Evolutionary conservation across 1,140 invertebrate genomes (phyloP), one percentile per base, ranked within the genome.

Genomic region (Rhysida immarginata): DNA sequence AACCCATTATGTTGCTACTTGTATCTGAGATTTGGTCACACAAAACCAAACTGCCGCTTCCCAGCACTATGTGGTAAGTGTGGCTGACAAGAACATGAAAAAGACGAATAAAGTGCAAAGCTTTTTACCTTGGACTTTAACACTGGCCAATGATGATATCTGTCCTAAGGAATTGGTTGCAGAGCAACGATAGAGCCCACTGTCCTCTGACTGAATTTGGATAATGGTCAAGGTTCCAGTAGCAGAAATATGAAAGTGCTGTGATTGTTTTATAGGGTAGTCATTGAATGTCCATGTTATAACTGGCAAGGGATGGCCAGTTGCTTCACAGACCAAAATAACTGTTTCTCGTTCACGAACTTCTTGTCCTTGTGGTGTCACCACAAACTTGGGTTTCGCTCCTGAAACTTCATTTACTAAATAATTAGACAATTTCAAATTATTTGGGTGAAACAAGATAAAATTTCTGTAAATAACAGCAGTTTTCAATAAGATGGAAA

Each of bases 231-330:
- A 69, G 16, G 25, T 52, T 8, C 50, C 76, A 78, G 13, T 83
- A 83, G 56, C 18, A 78, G 69, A 14, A n/a, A n/a, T n/a, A n/a
- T n/a, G n/a, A n/a, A n/a, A n/a, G n/a, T n/a, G n/a, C n/a, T n/a
- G n/a, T n/a, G n/a, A n/a, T n/a, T n/a, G n/a, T n/a, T n/a, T n/a
- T n/a, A n/a, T n/a, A n/a, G n/a, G n/a, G n/a, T n/a, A n/a, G n/a
- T 76, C 78, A 63, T 83, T 81, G 59, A 78, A 76, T 50, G 75
- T 79, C 85, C 85, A 89, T 43, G 72, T 71, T 43, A 87, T 78
- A 49, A 76, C 70, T 26, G 84, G 82, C 54, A 68, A 66, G 1
- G 84, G 83, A 58, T 73, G 67, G 16, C 84, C 84, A 11, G 62
- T 67, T 20, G 81, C 82, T 45, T 73, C 66, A 65, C 85, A 89